Percentiles rank a stretch among this genome's conserved stretches.
phyloP scores from a whole-genome alignment of 2,797 vertebrate species.

The Oreochromis grahami region DNA sequence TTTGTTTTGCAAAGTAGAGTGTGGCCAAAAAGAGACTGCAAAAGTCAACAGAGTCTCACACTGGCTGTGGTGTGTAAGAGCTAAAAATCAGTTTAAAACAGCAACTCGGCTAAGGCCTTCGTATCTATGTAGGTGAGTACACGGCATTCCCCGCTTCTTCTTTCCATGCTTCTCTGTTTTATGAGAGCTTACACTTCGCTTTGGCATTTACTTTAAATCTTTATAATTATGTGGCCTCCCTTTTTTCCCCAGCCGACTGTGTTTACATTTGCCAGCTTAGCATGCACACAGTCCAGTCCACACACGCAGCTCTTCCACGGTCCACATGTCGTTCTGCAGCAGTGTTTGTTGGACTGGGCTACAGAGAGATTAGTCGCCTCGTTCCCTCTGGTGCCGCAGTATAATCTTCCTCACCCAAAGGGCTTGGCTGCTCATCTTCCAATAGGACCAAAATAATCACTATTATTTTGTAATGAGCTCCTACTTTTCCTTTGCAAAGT shows the following conservation, averaged over 20 bases:
- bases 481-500: background rate
- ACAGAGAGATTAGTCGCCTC: constrained; percentile 62
- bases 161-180: constrained; percentile 40
- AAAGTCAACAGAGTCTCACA: constrained; percentile 45
- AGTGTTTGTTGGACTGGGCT: constrained; percentile 48
- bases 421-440: constrained; percentile 18
- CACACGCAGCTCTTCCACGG: constrained; percentile 17
- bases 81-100: constrained; percentile 39
- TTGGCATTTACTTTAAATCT: constrained; percentile 58
- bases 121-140: constrained; percentile 19
- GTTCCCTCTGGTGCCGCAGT: constrained; percentile 40
- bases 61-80: constrained; percentile 35
- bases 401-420: constrained; percentile 30
- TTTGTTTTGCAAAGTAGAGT: constrained; percentile 45
- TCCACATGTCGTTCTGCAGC: constrained; percentile 47
- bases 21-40: constrained; percentile 34
- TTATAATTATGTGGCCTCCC: constrained; percentile 57
- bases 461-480: constrained; percentile 6
- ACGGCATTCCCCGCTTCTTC: background rate
- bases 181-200: constrained; percentile 47
- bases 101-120: constrained; percentile 14
- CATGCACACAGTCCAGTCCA: constrained; percentile 46
- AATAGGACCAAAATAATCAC: background rate
- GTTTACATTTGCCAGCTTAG: constrained; percentile 66
- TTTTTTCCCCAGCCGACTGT: constrained; percentile 35